These are phyloP conservation scores for Neocrepidodera transversa DNA, from an alignment of 2,888 invertebrate species.

Conservation along the genomic window DNA sequence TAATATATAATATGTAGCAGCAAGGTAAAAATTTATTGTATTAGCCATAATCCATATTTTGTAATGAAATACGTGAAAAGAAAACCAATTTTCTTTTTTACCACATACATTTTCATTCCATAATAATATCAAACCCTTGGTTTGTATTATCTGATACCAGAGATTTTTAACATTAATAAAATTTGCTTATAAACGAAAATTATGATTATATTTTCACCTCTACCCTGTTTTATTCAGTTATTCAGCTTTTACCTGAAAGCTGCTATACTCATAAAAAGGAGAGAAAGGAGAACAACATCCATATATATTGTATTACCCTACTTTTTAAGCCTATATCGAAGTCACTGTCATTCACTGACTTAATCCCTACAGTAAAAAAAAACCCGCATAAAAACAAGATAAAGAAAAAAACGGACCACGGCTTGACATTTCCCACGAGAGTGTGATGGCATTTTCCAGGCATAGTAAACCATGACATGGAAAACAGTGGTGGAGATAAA, in stretches of 20 bases:
- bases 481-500: conserved; percentile 1
- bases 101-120: too few relatives aligned
- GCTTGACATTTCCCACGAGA: conserved; percentile 20
- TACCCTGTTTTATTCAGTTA: too few relatives aligned
- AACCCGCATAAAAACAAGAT: conserved; percentile 18
- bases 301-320: background rate
- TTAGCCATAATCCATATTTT: too few relatives aligned
- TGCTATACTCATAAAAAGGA: background rate
- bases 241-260: background rate
- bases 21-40: too few relatives aligned
- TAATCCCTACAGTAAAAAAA: conserved; percentile 21
- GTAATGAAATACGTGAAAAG: too few relatives aligned
- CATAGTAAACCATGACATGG: background rate
- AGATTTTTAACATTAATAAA: too few relatives aligned
- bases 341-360: conserved; percentile 12
- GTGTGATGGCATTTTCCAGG: conserved; percentile 20
- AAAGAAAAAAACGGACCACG: conserved; percentile 15
- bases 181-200: too few relatives aligned
- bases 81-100: too few relatives aligned
- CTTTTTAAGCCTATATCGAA: conserved; percentile 5
- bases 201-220: too few relatives aligned
- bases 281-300: background rate
- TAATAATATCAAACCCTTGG: too few relatives aligned
- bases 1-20: too few relatives aligned
- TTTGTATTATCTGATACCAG: too few relatives aligned